Conservation (phyloP, 2,113 vertebrate genomes). For the Parotia lawesii region DNA sequence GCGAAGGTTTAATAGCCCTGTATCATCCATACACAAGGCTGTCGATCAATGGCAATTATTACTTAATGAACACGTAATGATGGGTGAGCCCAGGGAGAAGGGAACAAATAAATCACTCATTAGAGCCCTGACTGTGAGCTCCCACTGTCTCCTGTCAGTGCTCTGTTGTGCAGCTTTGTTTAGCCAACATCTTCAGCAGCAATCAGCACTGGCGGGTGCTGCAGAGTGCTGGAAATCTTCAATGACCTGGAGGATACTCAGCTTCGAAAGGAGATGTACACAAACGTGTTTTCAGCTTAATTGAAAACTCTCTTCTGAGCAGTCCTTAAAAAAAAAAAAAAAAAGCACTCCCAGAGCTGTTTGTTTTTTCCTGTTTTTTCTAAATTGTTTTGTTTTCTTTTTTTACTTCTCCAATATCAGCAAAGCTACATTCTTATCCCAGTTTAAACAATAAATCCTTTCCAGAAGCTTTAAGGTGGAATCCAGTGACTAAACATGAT, state of each 20-base stretch:
- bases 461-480: not conserved
- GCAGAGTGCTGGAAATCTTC: not conserved
- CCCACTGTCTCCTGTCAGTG: not conserved
- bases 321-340: not conserved
- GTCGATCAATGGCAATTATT: conserved; percentile 81
- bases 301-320: not conserved
- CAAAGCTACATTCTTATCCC: not conserved
- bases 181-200: conserved; percentile 8
- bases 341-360: not conserved
- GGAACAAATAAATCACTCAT: conserved; percentile 69
- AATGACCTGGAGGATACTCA: not conserved
- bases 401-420: not conserved
- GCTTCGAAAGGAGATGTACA: not conserved
- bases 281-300: not conserved
- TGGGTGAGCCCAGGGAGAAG: conserved; percentile 60
- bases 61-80: conserved; percentile 81
- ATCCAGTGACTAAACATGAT: not conserved
- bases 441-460: not conserved
- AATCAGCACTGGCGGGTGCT: conserved; percentile 1
- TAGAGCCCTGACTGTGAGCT: conserved; percentile 35
- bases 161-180: conserved; percentile 1
- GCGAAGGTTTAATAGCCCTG: conserved; percentile 62
- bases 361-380: not conserved
- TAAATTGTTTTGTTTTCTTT: not conserved
- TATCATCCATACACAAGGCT: conserved; percentile 59